Evolutionary conservation across 2,113 vertebrate species (phyloP).

Genomic region (Pantherophis guttatus): DNA sequence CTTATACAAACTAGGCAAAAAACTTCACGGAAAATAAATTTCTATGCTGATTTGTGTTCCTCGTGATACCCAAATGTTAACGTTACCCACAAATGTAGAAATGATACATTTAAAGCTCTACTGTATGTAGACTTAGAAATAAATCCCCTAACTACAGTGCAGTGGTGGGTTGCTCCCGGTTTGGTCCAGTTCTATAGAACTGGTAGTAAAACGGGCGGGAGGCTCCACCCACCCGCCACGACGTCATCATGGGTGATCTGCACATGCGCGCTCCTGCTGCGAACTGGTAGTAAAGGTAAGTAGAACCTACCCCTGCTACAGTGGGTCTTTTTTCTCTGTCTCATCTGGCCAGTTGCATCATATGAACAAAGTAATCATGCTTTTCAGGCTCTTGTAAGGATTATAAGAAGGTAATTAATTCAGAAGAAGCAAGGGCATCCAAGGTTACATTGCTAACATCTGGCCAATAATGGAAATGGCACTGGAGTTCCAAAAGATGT

Average conservation of each 20-base stretch:
- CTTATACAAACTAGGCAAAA: neutral
- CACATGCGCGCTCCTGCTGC: too few relatives aligned
- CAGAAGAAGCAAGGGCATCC: neutral
- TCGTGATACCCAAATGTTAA: neutral
- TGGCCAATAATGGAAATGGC: neutral
- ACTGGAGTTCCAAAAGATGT: neutral
- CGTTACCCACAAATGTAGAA: neutral
- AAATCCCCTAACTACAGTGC: neutral
- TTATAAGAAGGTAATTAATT: neutral
- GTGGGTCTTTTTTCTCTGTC: neutral
- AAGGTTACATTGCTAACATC: neutral
- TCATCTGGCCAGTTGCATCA: neutral
- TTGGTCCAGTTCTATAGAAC: too few relatives aligned
- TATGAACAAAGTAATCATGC: neutral
- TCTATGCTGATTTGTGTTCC: neutral
- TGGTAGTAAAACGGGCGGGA: too few relatives aligned
- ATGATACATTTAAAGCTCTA: neutral
- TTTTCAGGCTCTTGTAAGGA: neutral
- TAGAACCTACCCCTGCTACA: too few relatives aligned
- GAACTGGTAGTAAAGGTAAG: too few relatives aligned
- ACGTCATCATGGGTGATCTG: too few relatives aligned
- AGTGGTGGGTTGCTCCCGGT: too few relatives aligned
- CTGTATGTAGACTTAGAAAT: neutral
- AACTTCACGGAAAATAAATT: neutral
- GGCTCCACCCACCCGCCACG: too few relatives aligned